Evolutionary conservation across 2,797 vertebrate genomes (phyloP).

Genomic region (Myotis pilosus): DNA sequence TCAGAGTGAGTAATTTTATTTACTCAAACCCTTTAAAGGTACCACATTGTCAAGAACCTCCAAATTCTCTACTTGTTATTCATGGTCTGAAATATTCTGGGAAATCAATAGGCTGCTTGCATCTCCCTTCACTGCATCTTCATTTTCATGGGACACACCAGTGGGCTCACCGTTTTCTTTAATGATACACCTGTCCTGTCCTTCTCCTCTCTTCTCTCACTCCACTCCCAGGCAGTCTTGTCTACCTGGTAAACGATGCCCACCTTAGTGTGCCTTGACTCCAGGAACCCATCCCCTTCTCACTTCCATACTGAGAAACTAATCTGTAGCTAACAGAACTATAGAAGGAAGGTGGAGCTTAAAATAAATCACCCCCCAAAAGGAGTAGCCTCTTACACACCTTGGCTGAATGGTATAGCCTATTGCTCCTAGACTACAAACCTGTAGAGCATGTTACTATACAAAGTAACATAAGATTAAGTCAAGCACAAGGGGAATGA

Average conservation of each 20-base stretch:
- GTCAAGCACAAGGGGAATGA: background rate
- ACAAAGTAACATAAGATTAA: background rate
- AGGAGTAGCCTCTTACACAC: background rate
- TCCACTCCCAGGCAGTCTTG: background rate
- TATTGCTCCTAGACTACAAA: background rate
- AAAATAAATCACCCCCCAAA: background rate
- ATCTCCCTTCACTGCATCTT: background rate
- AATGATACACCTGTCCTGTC: background rate
- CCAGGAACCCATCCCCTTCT: background rate
- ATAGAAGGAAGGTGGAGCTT: background rate
- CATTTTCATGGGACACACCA: background rate
- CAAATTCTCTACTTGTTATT: background rate
- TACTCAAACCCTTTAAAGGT: background rate
- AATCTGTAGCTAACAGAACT: background rate
- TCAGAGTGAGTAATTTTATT: background rate
- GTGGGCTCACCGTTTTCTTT: background rate
- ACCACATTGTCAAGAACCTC: background rate
- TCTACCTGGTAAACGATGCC: background rate
- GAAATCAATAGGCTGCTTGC: background rate
- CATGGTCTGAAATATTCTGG: background rate
- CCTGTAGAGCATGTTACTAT: background rate
- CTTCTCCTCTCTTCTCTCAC: background rate
- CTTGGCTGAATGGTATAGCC: background rate
- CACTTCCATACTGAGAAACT: background rate
- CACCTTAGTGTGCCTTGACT: background rate